Percentiles rank a stretch among this genome's conserved stretches.
These are phyloP conservation scores for Meandrina meandrites DNA, from an alignment of 92 coral and sea anemone genomes.

Conservation along the genomic window DNA sequence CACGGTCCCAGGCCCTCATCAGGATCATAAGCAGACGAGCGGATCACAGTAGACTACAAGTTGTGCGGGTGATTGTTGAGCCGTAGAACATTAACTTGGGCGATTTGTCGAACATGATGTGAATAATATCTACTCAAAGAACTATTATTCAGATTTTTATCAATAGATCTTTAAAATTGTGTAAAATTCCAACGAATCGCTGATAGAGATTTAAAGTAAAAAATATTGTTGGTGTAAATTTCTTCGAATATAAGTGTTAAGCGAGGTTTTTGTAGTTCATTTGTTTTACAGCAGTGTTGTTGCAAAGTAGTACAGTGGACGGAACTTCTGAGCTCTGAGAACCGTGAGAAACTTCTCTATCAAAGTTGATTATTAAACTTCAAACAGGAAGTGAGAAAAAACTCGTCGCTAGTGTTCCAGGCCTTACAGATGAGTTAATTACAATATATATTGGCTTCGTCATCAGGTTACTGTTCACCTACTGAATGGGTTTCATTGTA, in stretches of 20 bases:
- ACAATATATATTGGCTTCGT: no score
- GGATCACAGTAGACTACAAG: no score
- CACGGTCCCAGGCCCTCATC: slow-evolving; percentile 71
- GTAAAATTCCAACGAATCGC: background rate
- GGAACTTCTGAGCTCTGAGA: no score
- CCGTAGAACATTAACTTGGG: background rate
- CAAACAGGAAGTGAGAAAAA: no score
- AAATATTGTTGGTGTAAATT: background rate
- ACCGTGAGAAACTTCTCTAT: no score
- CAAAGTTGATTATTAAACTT: no score
- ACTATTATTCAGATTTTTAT: background rate
- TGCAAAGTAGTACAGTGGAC: background rate
- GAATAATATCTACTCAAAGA: background rate
- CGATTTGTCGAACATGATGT: background rate
- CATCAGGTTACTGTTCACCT: no score
- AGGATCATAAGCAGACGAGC: slow-evolving; percentile 47
- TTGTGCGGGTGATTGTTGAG: no score
- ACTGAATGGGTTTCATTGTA: no score
- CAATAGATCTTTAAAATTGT: background rate
- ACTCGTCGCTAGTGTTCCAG: no score
- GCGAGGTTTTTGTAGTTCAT: background rate
- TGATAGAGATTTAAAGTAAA: background rate
- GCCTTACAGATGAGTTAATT: no score
- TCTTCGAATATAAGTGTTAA: background rate
- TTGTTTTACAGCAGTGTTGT: background rate